These are phyloP conservation scores for Cryptomyrus ogoouensis DNA, from an alignment of 2,113 vertebrate species.

Conservation along the genomic window DNA sequence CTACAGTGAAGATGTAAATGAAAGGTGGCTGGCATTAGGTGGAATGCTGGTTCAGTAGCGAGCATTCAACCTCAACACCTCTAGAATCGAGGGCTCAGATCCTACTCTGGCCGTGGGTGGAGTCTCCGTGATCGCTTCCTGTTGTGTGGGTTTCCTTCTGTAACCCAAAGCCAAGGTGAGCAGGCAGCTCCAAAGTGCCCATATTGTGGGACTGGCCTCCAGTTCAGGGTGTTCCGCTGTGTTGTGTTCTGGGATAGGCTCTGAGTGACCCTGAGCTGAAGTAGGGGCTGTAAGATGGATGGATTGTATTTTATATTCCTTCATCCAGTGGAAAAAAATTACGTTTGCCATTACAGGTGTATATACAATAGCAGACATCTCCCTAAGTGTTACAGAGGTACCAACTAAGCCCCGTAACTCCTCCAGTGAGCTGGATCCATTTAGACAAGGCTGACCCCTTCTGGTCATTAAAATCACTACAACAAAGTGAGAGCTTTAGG, in stretches of 20 bases:
- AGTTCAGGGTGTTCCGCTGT: background rate
- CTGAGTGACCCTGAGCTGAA: background rate
- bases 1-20: background rate
- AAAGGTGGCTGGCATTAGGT: background rate
- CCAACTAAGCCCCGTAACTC: background rate
- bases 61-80: background rate
- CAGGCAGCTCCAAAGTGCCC: background rate
- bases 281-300: background rate
- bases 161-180: background rate
- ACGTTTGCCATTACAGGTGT: background rate
- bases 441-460: background rate
- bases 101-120: background rate
- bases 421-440: background rate
- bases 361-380: background rate
- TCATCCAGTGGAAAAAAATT: background rate
- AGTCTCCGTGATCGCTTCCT: background rate
- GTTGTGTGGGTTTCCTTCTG: background rate
- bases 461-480: background rate
- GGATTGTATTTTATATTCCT: background rate
- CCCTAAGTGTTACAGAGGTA: background rate
- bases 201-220: background rate
- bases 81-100: background rate
- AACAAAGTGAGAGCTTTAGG: background rate
- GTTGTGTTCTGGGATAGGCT: no score
- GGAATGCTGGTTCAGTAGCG: background rate